These are phyloP conservation scores for Romanogobio albipinnatus DNA, from an alignment of 2,113 vertebrate species.

Conservation along the genomic window DNA sequence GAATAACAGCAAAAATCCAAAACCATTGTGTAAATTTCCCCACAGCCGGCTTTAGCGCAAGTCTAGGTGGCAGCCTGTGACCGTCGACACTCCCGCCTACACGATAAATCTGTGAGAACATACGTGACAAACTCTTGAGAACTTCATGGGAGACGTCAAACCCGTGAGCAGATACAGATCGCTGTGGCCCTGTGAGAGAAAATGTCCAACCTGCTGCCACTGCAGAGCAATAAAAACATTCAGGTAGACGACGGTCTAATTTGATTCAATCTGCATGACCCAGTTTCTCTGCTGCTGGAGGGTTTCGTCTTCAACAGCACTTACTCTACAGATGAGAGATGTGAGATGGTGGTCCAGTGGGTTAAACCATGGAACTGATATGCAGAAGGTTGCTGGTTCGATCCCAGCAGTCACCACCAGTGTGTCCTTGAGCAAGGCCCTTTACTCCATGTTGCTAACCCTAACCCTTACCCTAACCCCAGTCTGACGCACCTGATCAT, in stretches of 20 bases:
- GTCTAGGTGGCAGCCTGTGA: neutral
- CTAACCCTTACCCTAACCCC: no score
- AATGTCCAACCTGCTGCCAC: neutral
- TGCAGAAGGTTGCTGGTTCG: no score
- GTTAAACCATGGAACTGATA: no score
- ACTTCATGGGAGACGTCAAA: neutral
- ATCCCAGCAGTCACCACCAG: no score
- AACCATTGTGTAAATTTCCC: neutral
- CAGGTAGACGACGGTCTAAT: neutral
- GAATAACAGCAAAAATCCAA: neutral
- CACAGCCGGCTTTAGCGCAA: neutral
- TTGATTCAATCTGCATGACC: slow-evolving; percentile 13
- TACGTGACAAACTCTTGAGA: neutral
- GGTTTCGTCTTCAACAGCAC: neutral
- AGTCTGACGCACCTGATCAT: no score
- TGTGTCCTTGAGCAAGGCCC: no score
- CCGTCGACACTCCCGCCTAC: neutral
- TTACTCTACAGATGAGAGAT: no score
- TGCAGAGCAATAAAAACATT: neutral
- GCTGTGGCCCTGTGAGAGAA: neutral
- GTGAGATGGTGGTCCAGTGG: no score
- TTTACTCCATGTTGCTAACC: no score
- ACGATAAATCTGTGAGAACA: neutral
- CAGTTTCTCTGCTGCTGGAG: slow-evolving; percentile 22
- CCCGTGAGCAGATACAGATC: neutral